Base-by-base conservation (phyloP, 2,113 vertebrate genomes). In the Brachyistius frenatus region DNA sequence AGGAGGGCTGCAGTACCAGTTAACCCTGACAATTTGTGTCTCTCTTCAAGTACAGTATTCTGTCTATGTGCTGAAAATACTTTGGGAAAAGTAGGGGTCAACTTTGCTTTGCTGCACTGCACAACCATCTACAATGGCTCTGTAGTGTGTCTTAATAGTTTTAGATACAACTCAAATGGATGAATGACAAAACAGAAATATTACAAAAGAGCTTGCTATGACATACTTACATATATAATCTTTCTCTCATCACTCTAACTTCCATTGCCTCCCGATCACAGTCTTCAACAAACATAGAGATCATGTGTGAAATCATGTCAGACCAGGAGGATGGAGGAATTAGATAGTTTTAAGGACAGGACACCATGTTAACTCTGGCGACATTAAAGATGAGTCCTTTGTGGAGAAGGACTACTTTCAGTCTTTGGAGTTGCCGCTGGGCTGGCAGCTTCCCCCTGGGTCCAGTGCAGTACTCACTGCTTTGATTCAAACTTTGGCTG, bases 401-500 rank as follows among this genome's bases (percentile, higher is more conserved):
- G 44, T 32, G 73, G 3, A n/a, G 0, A 62, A 74, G 23, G 23
- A 53, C 46, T 11, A 30, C n/a, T 57, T 46, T 61, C 50, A 62
- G 44, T 70, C 47, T 63, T 7, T 56, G 66, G 39, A 72, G 66
- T 55, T 49, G 61, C 80, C 66, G 13, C 5, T 32, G 44, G 62
- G 70, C 66, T 60, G 58, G 6, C 23, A 67, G 54, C 60, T 72
- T 64, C 47, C 66, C 54, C 13, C 8, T 58, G 76, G 60, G 50
- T 52, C 37, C 33, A 16, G 13, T 14, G 7, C 66, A 54, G 55
- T 16, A 15, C 65, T 74, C n/a, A 36, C 41, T 63, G n/a, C 6
- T 44, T 7, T 56, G 37, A 57, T 69, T 75, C 39, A 75, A 72
- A 71, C 31, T 54, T 57, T 32, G 35, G 56, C 16, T 52, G 15